These are phyloP conservation scores for Fopius arisanus DNA, from an alignment of 1,140 invertebrate species.

Conservation along the genomic window DNA sequence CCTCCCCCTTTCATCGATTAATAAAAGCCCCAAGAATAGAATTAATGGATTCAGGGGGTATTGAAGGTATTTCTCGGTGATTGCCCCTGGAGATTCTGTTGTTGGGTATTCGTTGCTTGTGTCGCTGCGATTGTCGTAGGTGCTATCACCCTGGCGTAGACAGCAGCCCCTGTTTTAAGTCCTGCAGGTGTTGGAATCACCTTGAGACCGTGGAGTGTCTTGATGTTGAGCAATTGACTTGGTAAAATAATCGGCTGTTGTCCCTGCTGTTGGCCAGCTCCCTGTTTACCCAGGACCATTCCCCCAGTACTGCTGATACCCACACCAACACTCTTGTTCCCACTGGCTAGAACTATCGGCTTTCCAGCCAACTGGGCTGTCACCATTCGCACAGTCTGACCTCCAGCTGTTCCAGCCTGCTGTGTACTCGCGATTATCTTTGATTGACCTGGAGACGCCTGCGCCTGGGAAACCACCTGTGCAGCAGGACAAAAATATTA, in stretches of 20 bases:
- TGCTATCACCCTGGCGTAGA: slow-evolving; percentile 60
- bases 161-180: slow-evolving; percentile 56
- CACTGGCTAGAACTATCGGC: slow-evolving; percentile 70
- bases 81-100: slow-evolving; percentile 33
- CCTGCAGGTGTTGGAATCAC: slow-evolving; percentile 69
- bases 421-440: slow-evolving; percentile 60
- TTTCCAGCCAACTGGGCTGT: slow-evolving; percentile 72
- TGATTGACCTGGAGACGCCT: slow-evolving; percentile 52
- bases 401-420: slow-evolving; percentile 45
- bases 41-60: slow-evolving; percentile 40
- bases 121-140: slow-evolving; percentile 56
- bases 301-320: slow-evolving; percentile 46
- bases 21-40: too few relatives aligned
- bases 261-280: slow-evolving; percentile 34
- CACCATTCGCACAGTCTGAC: slow-evolving; percentile 66
- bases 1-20: background rate
- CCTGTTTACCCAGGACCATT: slow-evolving; percentile 56
- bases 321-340: slow-evolving; percentile 61
- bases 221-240: slow-evolving; percentile 72
- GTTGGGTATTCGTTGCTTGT: slow-evolving; percentile 44
- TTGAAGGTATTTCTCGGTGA: slow-evolving; percentile 50
- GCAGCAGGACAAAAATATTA: slow-evolving; percentile 14
- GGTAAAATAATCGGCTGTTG: slow-evolving; percentile 70
- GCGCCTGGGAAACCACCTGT: slow-evolving; percentile 59
- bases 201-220: slow-evolving; percentile 74